Evolutionary conservation across 2,888 invertebrate genomes (phyloP), one percentile per base, ranked within the genome.

Genomic region (Andrena praecox): DNA sequence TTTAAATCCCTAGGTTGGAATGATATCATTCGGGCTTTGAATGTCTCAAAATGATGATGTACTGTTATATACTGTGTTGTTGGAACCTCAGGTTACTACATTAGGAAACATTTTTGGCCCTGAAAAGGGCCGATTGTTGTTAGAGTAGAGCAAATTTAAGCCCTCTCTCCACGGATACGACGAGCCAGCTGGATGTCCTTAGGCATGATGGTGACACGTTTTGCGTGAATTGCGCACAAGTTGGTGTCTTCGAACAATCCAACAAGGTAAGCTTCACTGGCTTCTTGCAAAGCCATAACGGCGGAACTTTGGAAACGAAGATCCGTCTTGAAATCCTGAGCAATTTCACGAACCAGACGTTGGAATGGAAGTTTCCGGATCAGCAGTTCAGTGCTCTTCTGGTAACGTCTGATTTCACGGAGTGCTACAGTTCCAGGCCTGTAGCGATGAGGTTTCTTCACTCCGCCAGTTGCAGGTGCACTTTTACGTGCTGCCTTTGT

Each of bases 401-500:
- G 97, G 91, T 97, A 97, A 87, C 96, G 95, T 82, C 96, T 94
- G 62, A 96, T 97, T 93, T 97, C 97, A 88, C 96, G 94, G 63
- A 97, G 94, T 54, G 96, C 97, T 0, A 96, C 96, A 0, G 96
- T 96, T 35, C 96, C 96, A 0, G 96, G 96, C 1, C 96, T 94
- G 92, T 96, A 96, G 2, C 87, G 87, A 73, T 87, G 98, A 87
- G 98, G 98, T 94, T 98, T 99, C 96, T 99, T 99, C 1, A 99
- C 98, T 89, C 98, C 98, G 89, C 98, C 98, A 89, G 98, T 98
- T 87, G 98, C 97, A 31, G 98, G 98, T 31, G 98, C 98, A 85
- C 98, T 98, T 95, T 99, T 98, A 94, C 98, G 97, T 56, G 98
- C 98, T 31, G 98, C 98, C 95, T 99, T 99, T 62, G 98, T 98